Conservation (phyloP, 2,797 vertebrate genomes). For the Hoplostethus mediterraneus region DNA sequence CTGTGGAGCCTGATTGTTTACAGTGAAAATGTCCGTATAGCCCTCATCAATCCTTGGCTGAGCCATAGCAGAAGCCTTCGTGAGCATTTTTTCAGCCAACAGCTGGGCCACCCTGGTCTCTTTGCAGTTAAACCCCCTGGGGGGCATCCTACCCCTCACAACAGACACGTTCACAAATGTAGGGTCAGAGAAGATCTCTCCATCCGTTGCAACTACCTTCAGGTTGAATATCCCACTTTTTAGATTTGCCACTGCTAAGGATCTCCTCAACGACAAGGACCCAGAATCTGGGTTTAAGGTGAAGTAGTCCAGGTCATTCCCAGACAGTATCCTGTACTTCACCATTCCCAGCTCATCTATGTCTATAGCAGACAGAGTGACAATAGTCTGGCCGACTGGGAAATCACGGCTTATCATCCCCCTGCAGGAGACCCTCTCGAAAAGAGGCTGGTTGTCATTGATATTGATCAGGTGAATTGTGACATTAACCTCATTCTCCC, state of each 20-base stretch:
- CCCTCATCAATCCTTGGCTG: constrained; percentile 84
- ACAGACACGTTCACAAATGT: constrained; percentile 94
- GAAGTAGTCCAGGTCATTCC: constrained; percentile 93
- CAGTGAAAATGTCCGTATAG: constrained; percentile 89
- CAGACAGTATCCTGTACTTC: constrained; percentile 90
- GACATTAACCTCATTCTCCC: constrained; percentile 93
- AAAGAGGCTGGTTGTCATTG: constrained; percentile 95
- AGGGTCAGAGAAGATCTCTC: constrained; percentile 89
- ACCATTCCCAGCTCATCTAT: constrained; percentile 94
- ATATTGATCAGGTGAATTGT: constrained; percentile 92
- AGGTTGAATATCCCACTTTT: constrained; percentile 90
- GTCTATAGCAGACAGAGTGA: constrained; percentile 95
- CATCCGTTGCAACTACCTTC: constrained; percentile 93
- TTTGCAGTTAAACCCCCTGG: constrained; percentile 88
- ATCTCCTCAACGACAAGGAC: constrained; percentile 89
- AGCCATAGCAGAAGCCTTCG: constrained; percentile 88
- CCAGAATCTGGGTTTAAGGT: constrained; percentile 91
- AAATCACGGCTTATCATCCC: constrained; percentile 93
- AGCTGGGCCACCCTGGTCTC: constrained; percentile 94
- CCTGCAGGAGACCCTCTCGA: constrained; percentile 94
- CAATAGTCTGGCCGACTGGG: constrained; percentile 89
- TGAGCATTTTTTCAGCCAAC: constrained; percentile 92
- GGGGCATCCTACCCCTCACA: constrained; percentile 84
- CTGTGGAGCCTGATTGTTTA: constrained; percentile 90
- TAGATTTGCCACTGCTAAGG: constrained; percentile 83